phyloP scores from a whole-genome alignment of 2,888 invertebrate species.

The Campoletis raptor region DNA sequence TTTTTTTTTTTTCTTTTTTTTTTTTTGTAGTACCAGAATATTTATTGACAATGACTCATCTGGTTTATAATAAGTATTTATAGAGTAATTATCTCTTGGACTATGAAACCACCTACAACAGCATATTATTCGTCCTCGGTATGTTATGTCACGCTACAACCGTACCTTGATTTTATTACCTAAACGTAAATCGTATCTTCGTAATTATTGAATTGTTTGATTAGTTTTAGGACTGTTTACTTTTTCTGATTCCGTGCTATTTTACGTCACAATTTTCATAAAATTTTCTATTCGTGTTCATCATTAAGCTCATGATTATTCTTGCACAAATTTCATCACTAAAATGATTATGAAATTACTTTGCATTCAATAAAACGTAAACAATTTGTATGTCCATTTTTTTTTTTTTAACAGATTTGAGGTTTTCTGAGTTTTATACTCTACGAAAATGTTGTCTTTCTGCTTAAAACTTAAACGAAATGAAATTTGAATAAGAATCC shows the following conservation, averaged over 20 bases:
- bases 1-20: background rate
- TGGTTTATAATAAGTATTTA: conserved; percentile 27
- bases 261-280: background rate
- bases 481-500: background rate
- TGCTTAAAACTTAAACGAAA: too few species aligned
- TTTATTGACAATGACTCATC: conserved; percentile 53
- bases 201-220: background rate
- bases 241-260: background rate
- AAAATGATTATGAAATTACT: background rate
- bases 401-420: background rate
- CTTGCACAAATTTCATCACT: background rate
- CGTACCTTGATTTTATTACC: background rate
- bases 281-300: background rate
- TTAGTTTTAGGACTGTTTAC: background rate
- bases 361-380: background rate
- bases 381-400: background rate
- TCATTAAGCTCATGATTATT: too few species aligned
- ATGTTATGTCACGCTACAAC: background rate
- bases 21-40: background rate
- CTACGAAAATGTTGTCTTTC: too few species aligned
- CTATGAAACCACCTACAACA: conserved; percentile 16
- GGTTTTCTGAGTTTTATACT: too few species aligned
- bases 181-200: background rate
- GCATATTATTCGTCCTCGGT: conserved; percentile 21
- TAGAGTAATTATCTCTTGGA: conserved; percentile 30